Percentiles rank a stretch among this genome's conserved stretches.
phyloP scores from a whole-genome alignment of 2,888 invertebrate genomes.

The Lysandra coridon region DNA sequence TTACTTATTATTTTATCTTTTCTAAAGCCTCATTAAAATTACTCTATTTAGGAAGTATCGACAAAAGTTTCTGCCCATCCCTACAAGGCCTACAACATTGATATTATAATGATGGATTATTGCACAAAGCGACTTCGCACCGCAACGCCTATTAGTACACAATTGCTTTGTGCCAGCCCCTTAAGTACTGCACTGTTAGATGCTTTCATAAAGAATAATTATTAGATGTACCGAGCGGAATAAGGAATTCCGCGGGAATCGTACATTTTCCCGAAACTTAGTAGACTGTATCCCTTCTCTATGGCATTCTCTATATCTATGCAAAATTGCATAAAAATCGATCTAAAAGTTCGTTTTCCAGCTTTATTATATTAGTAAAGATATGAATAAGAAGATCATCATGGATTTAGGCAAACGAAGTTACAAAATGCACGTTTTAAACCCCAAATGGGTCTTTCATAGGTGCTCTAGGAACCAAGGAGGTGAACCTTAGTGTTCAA shows the following conservation, averaged over 20 bases:
- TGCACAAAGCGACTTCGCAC: slow-evolving; percentile 66
- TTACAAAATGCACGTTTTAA: no score
- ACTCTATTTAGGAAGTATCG: background rate
- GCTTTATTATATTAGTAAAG: no score
- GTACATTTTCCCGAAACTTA: background rate
- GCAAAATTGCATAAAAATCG: no score
- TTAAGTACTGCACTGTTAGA: background rate
- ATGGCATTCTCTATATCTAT: no score
- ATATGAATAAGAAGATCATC: no score
- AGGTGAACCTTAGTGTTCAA: no score
- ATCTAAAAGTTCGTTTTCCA: no score
- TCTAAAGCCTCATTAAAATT: no score
- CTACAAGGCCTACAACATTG: slow-evolving; percentile 48
- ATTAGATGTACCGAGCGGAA: background rate
- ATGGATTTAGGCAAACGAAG: no score
- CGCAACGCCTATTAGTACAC: slow-evolving; percentile 73
- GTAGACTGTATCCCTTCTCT: background rate
- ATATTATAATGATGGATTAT: slow-evolving; percentile 65
- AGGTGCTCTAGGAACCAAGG: no score
- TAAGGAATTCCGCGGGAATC: background rate
- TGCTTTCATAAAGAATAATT: background rate
- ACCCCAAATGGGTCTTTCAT: no score
- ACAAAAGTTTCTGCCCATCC: slow-evolving; percentile 33
- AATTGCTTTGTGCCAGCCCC: slow-evolving; percentile 56
- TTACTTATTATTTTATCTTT: no score